These are phyloP conservation scores for Germaria angustata DNA, from an alignment of 2,888 invertebrate genomes.

Conservation along the genomic window DNA sequence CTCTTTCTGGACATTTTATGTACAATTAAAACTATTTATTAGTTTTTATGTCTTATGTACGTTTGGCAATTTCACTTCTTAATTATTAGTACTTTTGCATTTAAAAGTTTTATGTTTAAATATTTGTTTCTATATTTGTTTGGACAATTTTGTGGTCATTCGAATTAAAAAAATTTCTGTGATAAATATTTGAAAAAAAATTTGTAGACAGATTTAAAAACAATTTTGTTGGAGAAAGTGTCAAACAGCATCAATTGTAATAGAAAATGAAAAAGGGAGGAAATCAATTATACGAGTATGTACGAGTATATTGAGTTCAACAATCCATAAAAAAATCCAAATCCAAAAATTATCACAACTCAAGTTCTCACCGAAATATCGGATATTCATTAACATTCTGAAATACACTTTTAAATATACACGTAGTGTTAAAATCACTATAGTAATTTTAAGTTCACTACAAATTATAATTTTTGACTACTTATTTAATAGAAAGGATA, in stretches of 20 bases:
- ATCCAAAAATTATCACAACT: too few species aligned
- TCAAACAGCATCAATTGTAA: not conserved
- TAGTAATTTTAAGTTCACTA: too few species aligned
- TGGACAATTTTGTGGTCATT: not conserved
- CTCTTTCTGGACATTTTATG: not conserved
- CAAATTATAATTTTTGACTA: too few species aligned
- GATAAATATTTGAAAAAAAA: not conserved
- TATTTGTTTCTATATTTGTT: too few species aligned
- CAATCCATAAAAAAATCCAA: too few species aligned
- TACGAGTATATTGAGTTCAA: too few species aligned
- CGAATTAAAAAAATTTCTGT: not conserved
- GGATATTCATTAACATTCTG: too few species aligned
- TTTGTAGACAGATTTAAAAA: not conserved
- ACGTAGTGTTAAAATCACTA: too few species aligned
- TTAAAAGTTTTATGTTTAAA: not conserved
- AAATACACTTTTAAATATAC: too few species aligned
- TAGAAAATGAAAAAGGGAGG: not conserved
- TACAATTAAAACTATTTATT: not conserved
- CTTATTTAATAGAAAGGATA: too few species aligned
- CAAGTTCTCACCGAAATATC: too few species aligned
- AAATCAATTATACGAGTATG: too few species aligned
- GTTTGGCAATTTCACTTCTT: slow-evolving; percentile 5
- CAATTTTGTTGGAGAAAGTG: not conserved
- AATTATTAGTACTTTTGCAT: slow-evolving; percentile 3
- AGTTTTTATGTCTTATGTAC: not conserved